These are phyloP conservation scores for Dendrolimus pini DNA, from an alignment of 2,888 invertebrate genomes.

Conservation along the genomic window DNA sequence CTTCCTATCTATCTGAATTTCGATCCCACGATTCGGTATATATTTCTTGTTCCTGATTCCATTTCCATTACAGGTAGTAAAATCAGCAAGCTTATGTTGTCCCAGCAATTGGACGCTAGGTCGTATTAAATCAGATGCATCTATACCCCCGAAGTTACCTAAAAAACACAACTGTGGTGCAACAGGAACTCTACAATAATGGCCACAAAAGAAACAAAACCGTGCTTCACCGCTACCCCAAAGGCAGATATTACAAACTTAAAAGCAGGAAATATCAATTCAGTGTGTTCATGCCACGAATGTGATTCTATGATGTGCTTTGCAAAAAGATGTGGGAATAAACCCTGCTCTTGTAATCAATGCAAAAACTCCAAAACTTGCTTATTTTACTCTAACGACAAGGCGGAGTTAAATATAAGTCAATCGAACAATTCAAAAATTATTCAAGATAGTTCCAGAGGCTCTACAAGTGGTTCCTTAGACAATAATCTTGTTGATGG, in stretches of 20 bases:
- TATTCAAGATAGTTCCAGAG: background rate
- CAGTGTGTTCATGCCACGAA: constrained; percentile 35
- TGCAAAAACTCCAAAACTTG: constrained; percentile 20
- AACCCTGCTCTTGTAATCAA: constrained; percentile 15
- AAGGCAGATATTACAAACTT: background rate
- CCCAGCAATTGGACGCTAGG: constrained; percentile 8
- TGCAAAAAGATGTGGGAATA: constrained; percentile 18
- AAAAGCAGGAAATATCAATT: constrained; percentile 8
- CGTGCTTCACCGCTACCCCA: background rate
- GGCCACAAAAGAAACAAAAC: constrained; percentile 2
- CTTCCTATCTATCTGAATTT: no score
- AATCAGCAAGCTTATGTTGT: constrained; percentile 21
- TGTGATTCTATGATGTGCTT: constrained; percentile 35
- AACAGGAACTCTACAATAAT: constrained; percentile 5
- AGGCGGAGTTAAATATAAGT: background rate
- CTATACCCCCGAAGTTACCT: constrained; percentile 8
- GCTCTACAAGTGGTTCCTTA: background rate
- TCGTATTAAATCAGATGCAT: constrained; percentile 4
- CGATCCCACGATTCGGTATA: no score
- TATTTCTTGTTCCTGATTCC: no score
- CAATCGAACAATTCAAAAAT: background rate
- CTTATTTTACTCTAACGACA: constrained; percentile 10
- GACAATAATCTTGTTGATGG: no score
- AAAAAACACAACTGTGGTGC: constrained; percentile 21
- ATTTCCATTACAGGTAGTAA: constrained; percentile 17